A percentile compares a stretch with the other conserved stretches of the same genome.
Conservation (phyloP, 1,140 invertebrate species). For the Aporrectodea caliginosa region DNA sequence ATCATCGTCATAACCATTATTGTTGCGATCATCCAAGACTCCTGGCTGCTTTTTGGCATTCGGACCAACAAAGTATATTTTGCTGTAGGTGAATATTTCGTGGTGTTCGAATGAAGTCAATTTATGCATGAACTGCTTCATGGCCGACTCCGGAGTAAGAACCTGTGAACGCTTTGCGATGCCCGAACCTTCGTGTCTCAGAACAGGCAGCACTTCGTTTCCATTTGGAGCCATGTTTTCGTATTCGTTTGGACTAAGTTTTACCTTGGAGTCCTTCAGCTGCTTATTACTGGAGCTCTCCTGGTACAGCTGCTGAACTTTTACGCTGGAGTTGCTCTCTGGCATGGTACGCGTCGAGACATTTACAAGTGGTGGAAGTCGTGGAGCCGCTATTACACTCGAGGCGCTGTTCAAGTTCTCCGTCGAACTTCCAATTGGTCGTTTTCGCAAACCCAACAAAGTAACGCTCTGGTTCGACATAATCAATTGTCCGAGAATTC, state of each 20-base stretch:
- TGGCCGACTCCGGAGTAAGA: constrained; percentile 31
- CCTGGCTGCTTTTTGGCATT: constrained; percentile 75
- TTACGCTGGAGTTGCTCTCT: not conserved
- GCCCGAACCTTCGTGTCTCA: not conserved
- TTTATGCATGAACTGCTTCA: constrained; percentile 48
- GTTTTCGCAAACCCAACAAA: not conserved
- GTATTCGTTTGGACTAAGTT: too few species aligned
- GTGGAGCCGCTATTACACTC: not conserved
- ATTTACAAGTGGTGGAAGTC: not conserved
- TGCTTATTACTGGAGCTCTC: not conserved
- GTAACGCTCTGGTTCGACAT: not conserved
- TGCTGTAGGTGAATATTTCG: constrained; percentile 51
- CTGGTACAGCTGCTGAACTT: not conserved
- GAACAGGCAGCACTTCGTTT: not conserved
- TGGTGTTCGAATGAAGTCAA: constrained; percentile 51
- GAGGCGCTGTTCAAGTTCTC: not conserved
- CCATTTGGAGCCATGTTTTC: too few species aligned
- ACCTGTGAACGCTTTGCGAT: not conserved
- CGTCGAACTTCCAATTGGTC: not conserved
- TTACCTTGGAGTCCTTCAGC: too few species aligned
- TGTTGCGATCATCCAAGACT: constrained; percentile 42
- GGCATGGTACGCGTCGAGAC: not conserved
- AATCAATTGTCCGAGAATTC: too few species aligned
- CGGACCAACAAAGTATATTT: constrained; percentile 93
- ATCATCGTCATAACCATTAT: constrained; percentile 54